These are phyloP conservation scores for Dexiosoma caninum DNA, from an alignment of 2,888 invertebrate genomes.

Conservation along the genomic window DNA sequence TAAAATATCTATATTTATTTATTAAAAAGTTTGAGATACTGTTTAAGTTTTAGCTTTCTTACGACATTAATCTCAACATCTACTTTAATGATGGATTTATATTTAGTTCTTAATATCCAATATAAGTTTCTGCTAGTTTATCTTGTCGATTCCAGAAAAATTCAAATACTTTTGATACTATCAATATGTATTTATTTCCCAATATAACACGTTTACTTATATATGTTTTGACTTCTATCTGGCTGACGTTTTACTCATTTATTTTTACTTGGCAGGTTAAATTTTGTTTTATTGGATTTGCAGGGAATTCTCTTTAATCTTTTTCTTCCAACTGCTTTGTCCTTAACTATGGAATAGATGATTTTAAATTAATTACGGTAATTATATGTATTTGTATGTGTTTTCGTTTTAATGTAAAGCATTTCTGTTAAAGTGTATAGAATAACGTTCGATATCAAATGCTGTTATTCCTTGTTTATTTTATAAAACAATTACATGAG, in stretches of 20 bases:
- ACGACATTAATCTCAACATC: conserved; percentile 22
- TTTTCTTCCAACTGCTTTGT: conserved; percentile 33
- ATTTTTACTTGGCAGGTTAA: conserved; percentile 71
- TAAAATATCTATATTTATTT: conserved; percentile 55
- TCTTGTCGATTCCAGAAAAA: conserved; percentile 50
- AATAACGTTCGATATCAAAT: conserved; percentile 71
- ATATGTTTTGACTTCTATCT: conserved; percentile 39
- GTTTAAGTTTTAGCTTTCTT: conserved; percentile 40
- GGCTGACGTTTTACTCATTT: conserved; percentile 41
- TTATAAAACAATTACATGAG: no score
- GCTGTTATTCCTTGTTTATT: not conserved
- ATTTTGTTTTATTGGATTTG: conserved; percentile 52
- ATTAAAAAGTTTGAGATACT: conserved; percentile 55
- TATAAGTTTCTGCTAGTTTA: conserved; percentile 16
- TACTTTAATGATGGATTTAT: conserved; percentile 1
- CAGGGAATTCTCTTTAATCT: conserved; percentile 15
- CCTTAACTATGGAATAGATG: conserved; percentile 35
- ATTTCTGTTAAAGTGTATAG: no score
- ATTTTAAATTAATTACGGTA: conserved; percentile 42
- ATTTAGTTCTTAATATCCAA: conserved; percentile 6
- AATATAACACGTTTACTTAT: conserved; percentile 31
- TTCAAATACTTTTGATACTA: conserved; percentile 61
- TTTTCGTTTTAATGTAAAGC: conserved; percentile 66
- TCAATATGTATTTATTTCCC: conserved; percentile 26
- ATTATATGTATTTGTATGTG: conserved; percentile 61